Evolutionary conservation across 2,797 vertebrate genomes (phyloP), one percentile per base, ranked within the genome.

Genomic region (Linurgus olivaceus): DNA sequence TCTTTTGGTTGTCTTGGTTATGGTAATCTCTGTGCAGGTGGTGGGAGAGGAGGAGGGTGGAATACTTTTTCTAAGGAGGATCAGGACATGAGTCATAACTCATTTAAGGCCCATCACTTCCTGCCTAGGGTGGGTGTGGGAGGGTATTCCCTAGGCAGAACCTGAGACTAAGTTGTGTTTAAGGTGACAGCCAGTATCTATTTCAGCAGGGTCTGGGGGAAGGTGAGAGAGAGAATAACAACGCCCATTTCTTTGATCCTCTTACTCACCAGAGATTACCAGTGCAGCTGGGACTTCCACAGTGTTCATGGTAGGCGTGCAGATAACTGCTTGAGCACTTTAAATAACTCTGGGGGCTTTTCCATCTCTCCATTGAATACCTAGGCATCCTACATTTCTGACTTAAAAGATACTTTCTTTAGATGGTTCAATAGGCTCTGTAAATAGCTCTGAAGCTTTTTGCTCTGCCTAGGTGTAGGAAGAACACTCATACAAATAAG

Each of bases 91-190:
- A 96, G 51, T 96, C 96, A 96, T 42, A 72, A 63, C 88, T 93
- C 47, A 54, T 96, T 75, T 92, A 62, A 84, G 42, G 71, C 74
- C 59, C 77, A 38, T 92, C 23, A 1, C 47, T 94, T 93, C 71
- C 89, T 90, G 15, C 20, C 17, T 86, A 23, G 63, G 62, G 63
- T 85, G 86, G 80, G 44, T 55, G 91, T 94, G 63, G 95, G 91
- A 85, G 86, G 84, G 91, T 94, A 90, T 92, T 95, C 93, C 94
- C 81, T 91, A 45, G 67, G 37, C 55, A 82, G 94, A 94, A 79
- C 37, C 86, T 92, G 59, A 66, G 75, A 72, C 47, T 37, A 33
- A n/a, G 31, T 75, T 74, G 35, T 71, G 14, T 80, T 78, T 76
- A 58, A 90, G 74, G 80, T 92, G 83, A 70, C 50, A 93, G 31